These are phyloP conservation scores for Colistium nudipinnis DNA, from an alignment of 2,113 vertebrate genomes.

Conservation along the genomic window DNA sequence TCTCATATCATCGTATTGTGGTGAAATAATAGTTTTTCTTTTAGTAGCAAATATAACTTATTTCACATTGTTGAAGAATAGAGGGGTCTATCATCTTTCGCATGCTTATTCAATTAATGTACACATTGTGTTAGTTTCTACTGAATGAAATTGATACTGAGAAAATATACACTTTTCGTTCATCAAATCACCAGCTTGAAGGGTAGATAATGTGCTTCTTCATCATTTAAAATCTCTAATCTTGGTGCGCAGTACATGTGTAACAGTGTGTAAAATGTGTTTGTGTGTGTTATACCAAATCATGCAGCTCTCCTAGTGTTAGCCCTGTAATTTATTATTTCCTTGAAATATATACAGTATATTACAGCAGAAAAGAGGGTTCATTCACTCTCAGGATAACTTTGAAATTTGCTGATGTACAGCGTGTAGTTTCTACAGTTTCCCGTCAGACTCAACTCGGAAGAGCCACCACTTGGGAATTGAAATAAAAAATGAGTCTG, in stretches of 20 bases:
- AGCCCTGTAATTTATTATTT: too few species aligned
- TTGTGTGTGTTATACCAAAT: background rate
- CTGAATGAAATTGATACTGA: background rate
- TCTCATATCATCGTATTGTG: too few species aligned
- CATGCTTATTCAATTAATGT: too few species aligned
- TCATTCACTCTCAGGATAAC: background rate
- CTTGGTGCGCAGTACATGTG: background rate
- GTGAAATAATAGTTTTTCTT: too few species aligned
- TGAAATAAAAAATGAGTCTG: slow-evolving; percentile 54
- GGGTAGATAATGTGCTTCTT: background rate
- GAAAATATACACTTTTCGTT: too few species aligned
- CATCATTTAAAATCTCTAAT: slow-evolving; percentile 3
- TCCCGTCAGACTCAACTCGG: slow-evolving; percentile 13
- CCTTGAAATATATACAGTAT: background rate
- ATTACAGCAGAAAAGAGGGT: background rate
- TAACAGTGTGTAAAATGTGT: slow-evolving; percentile 14
- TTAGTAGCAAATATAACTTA: too few species aligned
- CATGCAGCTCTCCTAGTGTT: background rate
- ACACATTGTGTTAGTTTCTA: too few species aligned
- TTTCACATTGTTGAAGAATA: too few species aligned
- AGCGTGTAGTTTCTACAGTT: slow-evolving; percentile 8
- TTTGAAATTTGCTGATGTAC: background rate
- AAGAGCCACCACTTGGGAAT: slow-evolving; percentile 41
- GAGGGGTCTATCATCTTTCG: too few species aligned
- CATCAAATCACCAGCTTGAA: too few species aligned